A percentile compares a stretch with the other conserved stretches of the same genome.
Evolutionary conservation across 2,113 vertebrate species (phyloP).

Genomic region (Pachyramphus minor): DNA sequence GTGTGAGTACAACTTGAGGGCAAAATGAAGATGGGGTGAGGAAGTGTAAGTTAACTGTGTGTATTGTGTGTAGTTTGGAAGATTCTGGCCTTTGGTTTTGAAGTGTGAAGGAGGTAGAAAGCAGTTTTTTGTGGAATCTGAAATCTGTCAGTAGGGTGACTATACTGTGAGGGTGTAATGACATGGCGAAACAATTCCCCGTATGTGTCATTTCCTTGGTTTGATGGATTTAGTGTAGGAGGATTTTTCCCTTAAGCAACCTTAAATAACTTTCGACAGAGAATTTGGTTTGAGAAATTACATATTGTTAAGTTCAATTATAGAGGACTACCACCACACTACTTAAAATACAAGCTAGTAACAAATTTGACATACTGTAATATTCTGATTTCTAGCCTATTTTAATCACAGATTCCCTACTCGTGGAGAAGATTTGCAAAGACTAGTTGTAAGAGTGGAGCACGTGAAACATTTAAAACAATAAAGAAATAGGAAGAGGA

Average conservation of each 20-base stretch:
- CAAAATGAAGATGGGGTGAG: background rate
- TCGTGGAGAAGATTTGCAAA: background rate
- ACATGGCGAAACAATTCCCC: background rate
- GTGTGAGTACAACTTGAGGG: background rate
- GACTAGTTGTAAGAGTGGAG: background rate
- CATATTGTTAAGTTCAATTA: background rate
- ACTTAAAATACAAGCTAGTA: background rate
- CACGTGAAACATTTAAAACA: background rate
- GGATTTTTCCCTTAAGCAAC: background rate
- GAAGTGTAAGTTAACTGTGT: background rate
- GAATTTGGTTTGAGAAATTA: background rate
- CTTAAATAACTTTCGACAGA: background rate
- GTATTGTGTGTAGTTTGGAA: background rate
- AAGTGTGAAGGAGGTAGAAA: background rate
- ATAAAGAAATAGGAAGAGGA: background rate
- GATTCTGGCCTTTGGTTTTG: background rate
- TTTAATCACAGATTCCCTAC: background rate
- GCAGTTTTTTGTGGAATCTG: background rate
- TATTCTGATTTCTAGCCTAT: background rate
- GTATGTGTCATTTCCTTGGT: background rate
- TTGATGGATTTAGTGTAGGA: background rate
- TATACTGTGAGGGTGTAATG: background rate
- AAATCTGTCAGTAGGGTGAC: background rate
- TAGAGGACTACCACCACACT: background rate
- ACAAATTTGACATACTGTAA: background rate